These are phyloP conservation scores for Marasmarcha lunaedactyla DNA, from an alignment of 2,888 invertebrate genomes.

Conservation along the genomic window DNA sequence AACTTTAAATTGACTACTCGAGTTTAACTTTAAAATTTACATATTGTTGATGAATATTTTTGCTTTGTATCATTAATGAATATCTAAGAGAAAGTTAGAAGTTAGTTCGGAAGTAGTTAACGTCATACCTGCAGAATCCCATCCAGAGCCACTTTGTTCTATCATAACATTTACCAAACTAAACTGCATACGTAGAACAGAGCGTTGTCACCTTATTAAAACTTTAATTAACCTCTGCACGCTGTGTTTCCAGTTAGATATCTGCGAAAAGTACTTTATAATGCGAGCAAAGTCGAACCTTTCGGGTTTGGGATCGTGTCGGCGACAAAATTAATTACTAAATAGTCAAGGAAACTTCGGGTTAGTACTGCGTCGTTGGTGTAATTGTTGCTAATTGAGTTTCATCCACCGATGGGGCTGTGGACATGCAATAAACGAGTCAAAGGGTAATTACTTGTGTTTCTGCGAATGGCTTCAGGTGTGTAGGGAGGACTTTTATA, in stretches of 20 bases:
- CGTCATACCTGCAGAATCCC: background rate
- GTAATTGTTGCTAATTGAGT: constrained; percentile 64
- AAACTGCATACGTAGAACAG: background rate
- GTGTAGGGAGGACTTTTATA: too few species aligned
- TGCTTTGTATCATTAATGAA: too few species aligned
- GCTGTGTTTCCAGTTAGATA: too few species aligned
- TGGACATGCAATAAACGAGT: background rate
- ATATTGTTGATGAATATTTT: too few species aligned
- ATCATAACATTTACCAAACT: constrained; percentile 4
- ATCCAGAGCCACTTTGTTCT: too few species aligned
- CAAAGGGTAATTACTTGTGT: too few species aligned
- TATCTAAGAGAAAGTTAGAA: too few species aligned
- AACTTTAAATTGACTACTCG: too few species aligned
- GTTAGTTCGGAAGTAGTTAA: background rate
- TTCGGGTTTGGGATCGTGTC: constrained; percentile 20
- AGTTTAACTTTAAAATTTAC: too few species aligned
- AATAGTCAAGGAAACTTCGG: constrained; percentile 54
- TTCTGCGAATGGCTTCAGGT: too few species aligned
- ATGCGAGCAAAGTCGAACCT: constrained; percentile 21
- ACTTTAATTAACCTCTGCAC: background rate
- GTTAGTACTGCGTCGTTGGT: constrained; percentile 41
- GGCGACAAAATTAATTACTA: constrained; percentile 60
- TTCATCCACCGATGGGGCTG: constrained; percentile 23
- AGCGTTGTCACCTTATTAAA: background rate
- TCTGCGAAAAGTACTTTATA: too few species aligned